Percentiles rank a stretch among this genome's conserved stretches.
phyloP scores from a whole-genome alignment of 2,113 vertebrate genomes.

The Malurus cyaneus region DNA sequence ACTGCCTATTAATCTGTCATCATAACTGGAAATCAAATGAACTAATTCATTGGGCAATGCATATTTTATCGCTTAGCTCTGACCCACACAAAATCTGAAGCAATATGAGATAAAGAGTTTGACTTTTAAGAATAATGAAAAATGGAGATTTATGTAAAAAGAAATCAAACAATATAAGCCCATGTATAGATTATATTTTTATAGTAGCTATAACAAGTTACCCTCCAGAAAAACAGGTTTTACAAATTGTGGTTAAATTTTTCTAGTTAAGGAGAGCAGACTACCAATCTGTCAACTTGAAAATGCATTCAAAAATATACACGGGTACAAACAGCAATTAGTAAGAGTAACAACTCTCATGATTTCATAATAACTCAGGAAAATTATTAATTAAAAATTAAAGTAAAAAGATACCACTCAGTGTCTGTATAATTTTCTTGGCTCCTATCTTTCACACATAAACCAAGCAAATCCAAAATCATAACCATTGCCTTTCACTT shows the following conservation, averaged over 20 bases:
- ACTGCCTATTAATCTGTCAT: not conserved
- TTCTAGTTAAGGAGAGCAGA: not conserved
- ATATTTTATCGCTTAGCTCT: not conserved
- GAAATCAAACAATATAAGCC: not conserved
- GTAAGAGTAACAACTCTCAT: not conserved
- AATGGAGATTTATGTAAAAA: not conserved
- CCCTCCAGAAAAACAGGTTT: not conserved
- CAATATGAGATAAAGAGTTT: not conserved
- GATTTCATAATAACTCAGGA: not conserved
- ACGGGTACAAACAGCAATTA: not conserved
- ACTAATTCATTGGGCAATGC: not conserved
- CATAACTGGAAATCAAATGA: not conserved
- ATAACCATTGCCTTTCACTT: not conserved
- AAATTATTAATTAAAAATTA: not conserved
- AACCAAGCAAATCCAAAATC: not conserved
- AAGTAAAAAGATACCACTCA: not conserved
- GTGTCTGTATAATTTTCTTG: not conserved
- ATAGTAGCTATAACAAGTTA: not conserved
- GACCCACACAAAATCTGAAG: not conserved
- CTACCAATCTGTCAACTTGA: not conserved
- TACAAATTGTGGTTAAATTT: not conserved
- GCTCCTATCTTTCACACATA: not conserved
- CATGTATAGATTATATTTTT: not conserved
- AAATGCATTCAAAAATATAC: not conserved
- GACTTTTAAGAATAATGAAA: not conserved